Conservation (phyloP, 1,140 invertebrate species). For the Himalopsyche phryganea region DNA sequence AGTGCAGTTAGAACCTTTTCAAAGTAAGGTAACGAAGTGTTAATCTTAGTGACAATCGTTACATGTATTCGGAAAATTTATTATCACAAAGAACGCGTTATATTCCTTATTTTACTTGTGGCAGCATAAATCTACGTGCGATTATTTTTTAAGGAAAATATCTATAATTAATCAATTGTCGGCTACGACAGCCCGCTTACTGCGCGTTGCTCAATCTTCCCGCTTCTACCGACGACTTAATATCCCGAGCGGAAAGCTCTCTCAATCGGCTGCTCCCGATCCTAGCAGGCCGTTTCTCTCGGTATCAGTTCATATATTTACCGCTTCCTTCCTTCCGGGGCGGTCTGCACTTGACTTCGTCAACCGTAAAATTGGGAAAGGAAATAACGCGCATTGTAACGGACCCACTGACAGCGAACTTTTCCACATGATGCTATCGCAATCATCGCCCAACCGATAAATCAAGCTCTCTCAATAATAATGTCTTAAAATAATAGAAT, state of each 20-base stretch:
- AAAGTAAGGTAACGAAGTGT: too few species aligned
- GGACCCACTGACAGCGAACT: neutral
- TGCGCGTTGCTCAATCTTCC: too few species aligned
- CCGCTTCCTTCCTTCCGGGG: constrained; percentile 11
- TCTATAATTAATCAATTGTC: too few species aligned
- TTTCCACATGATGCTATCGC: neutral
- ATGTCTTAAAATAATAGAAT: neutral
- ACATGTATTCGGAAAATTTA: too few species aligned
- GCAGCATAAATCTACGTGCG: too few species aligned
- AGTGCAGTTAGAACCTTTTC: too few species aligned
- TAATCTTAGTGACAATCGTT: too few species aligned
- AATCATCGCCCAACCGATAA: neutral
- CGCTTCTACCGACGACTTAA: too few species aligned
- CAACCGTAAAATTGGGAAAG: constrained; percentile 17
- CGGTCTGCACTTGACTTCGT: neutral
- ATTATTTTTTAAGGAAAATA: too few species aligned
- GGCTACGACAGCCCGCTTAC: too few species aligned
- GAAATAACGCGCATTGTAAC: neutral
- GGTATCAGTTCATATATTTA: constrained; percentile 8
- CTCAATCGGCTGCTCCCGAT: neutral
- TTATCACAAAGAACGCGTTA: too few species aligned
- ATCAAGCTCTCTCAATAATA: neutral
- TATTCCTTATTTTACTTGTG: too few species aligned
- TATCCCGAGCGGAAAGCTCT: constrained; percentile 9
- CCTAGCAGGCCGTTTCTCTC: neutral